Evolutionary conservation across 2,797 vertebrate genomes (phyloP).

Genomic region (Oreochromis grahami): DNA sequence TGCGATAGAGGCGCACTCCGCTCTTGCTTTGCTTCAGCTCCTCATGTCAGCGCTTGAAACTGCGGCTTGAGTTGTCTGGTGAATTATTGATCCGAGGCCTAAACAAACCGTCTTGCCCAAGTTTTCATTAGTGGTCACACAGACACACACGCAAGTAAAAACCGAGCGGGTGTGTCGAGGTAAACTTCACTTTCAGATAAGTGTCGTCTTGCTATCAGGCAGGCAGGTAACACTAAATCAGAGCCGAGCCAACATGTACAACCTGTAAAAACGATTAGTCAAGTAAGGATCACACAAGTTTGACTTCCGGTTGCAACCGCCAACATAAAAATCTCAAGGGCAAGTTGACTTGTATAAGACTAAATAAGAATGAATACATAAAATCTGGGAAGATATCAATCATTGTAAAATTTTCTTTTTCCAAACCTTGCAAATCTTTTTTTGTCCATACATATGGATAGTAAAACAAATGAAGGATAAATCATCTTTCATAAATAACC

Average conservation of each 20-base stretch:
- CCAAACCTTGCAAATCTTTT: neutral
- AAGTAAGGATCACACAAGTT: fast-evolving
- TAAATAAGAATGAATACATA: neutral
- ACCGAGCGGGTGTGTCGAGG: neutral
- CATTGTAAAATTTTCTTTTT: neutral
- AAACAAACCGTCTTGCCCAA: neutral
- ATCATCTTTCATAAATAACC: neutral
- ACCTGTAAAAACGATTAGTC: neutral
- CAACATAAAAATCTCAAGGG: neutral
- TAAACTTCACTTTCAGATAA: slow-evolving; percentile 9
- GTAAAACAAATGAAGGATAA: neutral
- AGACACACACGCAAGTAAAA: neutral
- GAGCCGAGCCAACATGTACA: slow-evolving; percentile 11
- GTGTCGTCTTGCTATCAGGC: neutral
- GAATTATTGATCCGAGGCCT: slow-evolving; percentile 30
- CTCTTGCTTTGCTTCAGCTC: slow-evolving; percentile 6
- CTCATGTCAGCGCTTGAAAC: slow-evolving; percentile 28
- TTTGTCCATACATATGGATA: neutral
- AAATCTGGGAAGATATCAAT: neutral
- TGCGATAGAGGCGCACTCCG: neutral
- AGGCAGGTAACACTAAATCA: slow-evolving; percentile 24
- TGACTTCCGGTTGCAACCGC: neutral
- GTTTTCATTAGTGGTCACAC: neutral
- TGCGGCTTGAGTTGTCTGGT: neutral
- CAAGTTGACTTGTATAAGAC: neutral